Evolutionary conservation across 2,797 vertebrate species (phyloP).

Genomic region (Parauchenoglanis punctatus): DNA sequence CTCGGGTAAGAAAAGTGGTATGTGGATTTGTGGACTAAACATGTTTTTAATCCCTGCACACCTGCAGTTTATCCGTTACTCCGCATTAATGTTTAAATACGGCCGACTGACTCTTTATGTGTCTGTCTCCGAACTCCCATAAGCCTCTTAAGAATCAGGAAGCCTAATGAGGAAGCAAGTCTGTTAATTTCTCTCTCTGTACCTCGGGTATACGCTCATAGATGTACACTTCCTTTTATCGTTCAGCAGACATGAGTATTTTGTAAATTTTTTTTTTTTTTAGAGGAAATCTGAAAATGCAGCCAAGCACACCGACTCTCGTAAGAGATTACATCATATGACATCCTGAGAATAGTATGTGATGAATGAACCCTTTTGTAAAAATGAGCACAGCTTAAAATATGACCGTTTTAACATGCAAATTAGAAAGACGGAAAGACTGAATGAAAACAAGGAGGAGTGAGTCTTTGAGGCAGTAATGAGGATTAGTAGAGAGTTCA

Average conservation of each 20-base stretch:
- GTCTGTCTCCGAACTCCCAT: not conserved
- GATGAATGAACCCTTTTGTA: not conserved
- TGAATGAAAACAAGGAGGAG: not conserved
- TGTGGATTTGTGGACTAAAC: not conserved
- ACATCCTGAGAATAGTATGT: not conserved
- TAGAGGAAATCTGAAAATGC: not conserved
- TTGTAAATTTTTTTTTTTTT: not conserved
- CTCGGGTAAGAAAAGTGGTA: not conserved
- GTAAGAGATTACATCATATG: not conserved
- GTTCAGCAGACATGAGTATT: not conserved
- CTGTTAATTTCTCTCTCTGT: not conserved
- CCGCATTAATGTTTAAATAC: not conserved
- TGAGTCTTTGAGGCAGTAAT: not conserved
- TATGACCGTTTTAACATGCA: not conserved
- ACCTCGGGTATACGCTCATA: not conserved
- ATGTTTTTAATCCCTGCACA: not conserved
- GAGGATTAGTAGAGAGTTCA: not conserved
- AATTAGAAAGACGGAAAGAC: not conserved
- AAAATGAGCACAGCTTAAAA: not conserved
- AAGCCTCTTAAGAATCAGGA: not conserved
- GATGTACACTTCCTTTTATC: not conserved
- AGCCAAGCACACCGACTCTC: not conserved
- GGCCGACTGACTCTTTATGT: not conserved
- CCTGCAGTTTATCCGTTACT: not conserved
- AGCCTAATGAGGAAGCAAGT: not conserved